These are phyloP conservation scores for Corythornis madagascariensis DNA, from an alignment of 2,113 vertebrate species.

Conservation along the genomic window DNA sequence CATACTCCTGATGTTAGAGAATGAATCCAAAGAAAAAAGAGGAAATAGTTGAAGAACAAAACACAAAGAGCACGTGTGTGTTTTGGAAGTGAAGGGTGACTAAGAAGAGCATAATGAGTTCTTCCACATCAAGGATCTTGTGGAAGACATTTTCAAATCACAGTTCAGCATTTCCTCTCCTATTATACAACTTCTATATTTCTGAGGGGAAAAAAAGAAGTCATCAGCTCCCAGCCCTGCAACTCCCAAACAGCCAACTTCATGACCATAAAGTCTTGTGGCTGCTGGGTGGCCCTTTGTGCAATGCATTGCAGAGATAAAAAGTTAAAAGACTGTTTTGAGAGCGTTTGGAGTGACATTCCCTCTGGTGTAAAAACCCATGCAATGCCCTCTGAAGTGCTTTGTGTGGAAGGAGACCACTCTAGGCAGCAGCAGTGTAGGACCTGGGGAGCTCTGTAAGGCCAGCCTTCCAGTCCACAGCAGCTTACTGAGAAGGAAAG, in stretches of 20 bases:
- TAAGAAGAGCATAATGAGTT: not conserved
- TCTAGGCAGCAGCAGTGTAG: not conserved
- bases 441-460: not conserved
- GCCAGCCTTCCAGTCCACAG: not conserved
- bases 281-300: not conserved
- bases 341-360: not conserved
- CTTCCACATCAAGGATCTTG: not conserved
- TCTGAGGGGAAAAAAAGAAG: not conserved
- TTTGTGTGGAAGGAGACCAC: not conserved
- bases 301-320: not conserved
- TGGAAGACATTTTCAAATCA: conserved; percentile 16
- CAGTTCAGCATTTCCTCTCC: not conserved
- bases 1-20: conserved; percentile 32
- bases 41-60: conserved; percentile 38
- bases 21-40: conserved; percentile 31
- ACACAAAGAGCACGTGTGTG: not conserved
- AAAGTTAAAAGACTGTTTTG: not conserved
- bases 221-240: not conserved
- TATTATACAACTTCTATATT: not conserved
- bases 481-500: not conserved
- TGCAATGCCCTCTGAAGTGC: not conserved
- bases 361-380: not conserved
- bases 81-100: conserved; percentile 10
- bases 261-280: not conserved
- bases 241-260: not conserved